Percentiles rank a stretch among this genome's conserved stretches.
Conservation (phyloP, 2,113 vertebrate species). For the Sitta europaea region DNA sequence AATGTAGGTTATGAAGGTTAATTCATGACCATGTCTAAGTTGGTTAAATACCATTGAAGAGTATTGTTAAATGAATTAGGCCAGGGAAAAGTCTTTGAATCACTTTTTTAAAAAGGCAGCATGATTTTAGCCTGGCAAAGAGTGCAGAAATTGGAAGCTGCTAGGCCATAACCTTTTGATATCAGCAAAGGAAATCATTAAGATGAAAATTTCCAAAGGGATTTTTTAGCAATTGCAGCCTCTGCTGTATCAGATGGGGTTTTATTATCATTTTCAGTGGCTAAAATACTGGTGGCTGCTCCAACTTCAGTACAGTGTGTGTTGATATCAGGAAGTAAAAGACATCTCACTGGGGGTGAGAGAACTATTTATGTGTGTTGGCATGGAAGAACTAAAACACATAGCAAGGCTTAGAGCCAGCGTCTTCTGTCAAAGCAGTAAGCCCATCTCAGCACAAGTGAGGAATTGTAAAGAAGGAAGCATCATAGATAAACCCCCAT, state of each 20-base stretch:
- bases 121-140: not conserved
- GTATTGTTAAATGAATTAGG: conserved; percentile 24
- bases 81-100: not conserved
- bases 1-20: conserved; percentile 51
- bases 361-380: not conserved
- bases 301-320: not conserved
- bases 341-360: not conserved
- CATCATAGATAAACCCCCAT: not conserved
- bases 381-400: not conserved
- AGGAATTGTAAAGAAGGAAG: not conserved
- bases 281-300: not conserved
- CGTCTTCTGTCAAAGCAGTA: not conserved
- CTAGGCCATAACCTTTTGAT: not conserved
- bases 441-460: not conserved
- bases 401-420: not conserved
- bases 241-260: not conserved
- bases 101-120: not conserved
- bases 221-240: not conserved
- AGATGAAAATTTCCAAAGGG: not conserved
- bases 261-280: not conserved
- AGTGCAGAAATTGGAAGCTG: not conserved
- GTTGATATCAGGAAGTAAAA: not conserved
- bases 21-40: conserved; percentile 44
- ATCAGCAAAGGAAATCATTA: not conserved
- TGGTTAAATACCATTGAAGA: conserved; percentile 9